These are phyloP conservation scores for Chinchilla lanigera DNA, from an alignment of 2,113 vertebrate species.

Conservation along the genomic window DNA sequence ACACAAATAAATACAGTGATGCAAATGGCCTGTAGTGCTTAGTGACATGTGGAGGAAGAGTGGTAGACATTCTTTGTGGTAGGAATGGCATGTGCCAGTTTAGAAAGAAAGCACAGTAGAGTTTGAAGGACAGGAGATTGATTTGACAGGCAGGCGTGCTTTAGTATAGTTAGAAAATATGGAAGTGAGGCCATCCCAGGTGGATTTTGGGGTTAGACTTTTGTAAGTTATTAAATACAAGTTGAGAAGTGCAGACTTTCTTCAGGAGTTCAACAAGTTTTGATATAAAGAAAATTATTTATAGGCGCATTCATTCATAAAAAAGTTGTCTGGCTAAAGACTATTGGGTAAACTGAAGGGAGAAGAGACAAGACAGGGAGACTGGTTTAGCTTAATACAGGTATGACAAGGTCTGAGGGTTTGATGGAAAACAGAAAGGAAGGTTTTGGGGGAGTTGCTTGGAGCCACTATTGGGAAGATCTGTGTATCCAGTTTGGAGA, in stretches of 20 bases:
- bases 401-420: not conserved
- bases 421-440: constrained; percentile 4
- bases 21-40: not conserved
- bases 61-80: constrained; percentile 13
- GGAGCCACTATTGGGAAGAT: constrained; percentile 2
- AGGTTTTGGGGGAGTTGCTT: not conserved
- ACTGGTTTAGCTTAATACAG: not conserved
- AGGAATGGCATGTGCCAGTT: not conserved
- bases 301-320: constrained; percentile 7
- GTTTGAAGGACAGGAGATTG: constrained; percentile 27
- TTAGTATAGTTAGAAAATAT: constrained; percentile 41
- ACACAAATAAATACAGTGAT: constrained; percentile 3
- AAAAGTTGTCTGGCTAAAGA: not conserved
- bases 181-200: not conserved
- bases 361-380: not conserved
- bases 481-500: not conserved
- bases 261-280: not conserved
- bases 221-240: not conserved
- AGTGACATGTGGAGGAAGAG: not conserved
- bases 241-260: not conserved
- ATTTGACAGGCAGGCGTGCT: constrained; percentile 17
- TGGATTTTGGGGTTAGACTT: not conserved
- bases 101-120: constrained; percentile 31
- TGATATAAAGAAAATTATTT: not conserved
- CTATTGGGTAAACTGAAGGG: not conserved